Base-by-base conservation (phyloP, 2,888 invertebrate species). In the Epistrophe eligans region DNA sequence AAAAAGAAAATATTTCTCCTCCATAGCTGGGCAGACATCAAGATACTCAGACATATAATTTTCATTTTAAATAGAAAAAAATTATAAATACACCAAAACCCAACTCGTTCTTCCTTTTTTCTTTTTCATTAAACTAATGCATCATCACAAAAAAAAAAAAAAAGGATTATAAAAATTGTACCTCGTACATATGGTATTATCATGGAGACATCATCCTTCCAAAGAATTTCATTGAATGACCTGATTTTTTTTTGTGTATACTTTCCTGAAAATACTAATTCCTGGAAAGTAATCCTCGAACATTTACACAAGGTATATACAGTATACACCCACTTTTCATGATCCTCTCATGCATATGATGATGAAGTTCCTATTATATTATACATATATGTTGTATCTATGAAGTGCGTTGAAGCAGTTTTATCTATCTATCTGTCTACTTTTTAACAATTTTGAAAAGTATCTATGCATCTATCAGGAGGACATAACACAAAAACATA, bases 141-240 rank as follows among this genome's bases (percentile, higher is more conserved):
- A 70, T 55, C 40, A 17, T 19, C 48, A 66, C 11, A 17, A 1
- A 50, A 17, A 28, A 48, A 17, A 28, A 48, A 66, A 28, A 66
- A 66, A 10, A 17, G 38, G 28, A 52, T 67, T 52, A 15, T 35
- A n/a, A 40, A 70, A 70, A 55, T 24, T 67, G n/a, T 40, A 38
- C 8, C 67, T 55, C 38, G n/a, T 64, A 64, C 43, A 77, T 24
- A 24, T 24, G 3, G 24, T 24, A 24, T 24, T 24, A 81, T 77
- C 72, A 70, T 70, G 55, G 19, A 70, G 70, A 77, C 43, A 81
- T 62, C 52, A 76, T 66, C 45, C 79, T 52, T 62, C 19, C 24
- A 40, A 58, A 67, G n/a, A 35, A 66, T 67, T 67, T 66, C 70
- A 77, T 77, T 55, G 64, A 71, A 70, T 64, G 70, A 70, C 67